Evolutionary conservation across 1,140 invertebrate genomes (phyloP).

Genomic region (Papilio helenus): DNA sequence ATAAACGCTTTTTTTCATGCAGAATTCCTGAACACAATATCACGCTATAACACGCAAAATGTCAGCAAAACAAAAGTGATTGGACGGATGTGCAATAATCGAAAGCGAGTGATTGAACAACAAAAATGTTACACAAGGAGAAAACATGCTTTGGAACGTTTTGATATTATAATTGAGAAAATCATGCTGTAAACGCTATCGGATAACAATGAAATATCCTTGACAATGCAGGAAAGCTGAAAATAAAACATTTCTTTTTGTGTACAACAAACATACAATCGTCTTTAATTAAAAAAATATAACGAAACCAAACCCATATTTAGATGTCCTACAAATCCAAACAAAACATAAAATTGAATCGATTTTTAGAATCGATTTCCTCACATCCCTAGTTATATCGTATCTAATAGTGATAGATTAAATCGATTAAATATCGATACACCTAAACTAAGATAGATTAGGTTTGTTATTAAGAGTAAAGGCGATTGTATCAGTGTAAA

Average conservation of each 20-base stretch:
- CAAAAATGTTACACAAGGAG: conserved; percentile 57
- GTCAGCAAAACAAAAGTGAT: conserved; percentile 50
- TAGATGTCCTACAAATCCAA: neutral
- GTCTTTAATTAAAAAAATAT: neutral
- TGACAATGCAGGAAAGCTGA: conserved; percentile 52
- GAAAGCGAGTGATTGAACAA: conserved; percentile 62
- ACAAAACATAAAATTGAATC: neutral
- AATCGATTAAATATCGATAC: conserved; percentile 10
- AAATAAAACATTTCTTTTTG: conserved; percentile 52
- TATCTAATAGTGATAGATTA: neutral
- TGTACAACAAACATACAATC: conserved; percentile 52
- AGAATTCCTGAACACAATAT: conserved; percentile 53
- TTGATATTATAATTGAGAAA: conserved; percentile 42
- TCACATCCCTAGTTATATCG: neutral
- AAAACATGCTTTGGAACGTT: conserved; percentile 71
- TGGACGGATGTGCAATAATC: conserved; percentile 40
- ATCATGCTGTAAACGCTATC: conserved; percentile 54
- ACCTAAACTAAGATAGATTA: neutral
- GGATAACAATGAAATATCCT: conserved; percentile 41
- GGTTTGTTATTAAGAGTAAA: neutral
- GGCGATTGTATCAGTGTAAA: conserved; percentile 20
- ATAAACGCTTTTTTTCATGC: conserved; percentile 50
- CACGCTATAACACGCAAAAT: conserved; percentile 50
- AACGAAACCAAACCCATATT: neutral
- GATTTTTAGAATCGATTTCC: neutral